Base-by-base conservation (phyloP, 2,113 vertebrate species). In the Leucosticte australis region DNA sequence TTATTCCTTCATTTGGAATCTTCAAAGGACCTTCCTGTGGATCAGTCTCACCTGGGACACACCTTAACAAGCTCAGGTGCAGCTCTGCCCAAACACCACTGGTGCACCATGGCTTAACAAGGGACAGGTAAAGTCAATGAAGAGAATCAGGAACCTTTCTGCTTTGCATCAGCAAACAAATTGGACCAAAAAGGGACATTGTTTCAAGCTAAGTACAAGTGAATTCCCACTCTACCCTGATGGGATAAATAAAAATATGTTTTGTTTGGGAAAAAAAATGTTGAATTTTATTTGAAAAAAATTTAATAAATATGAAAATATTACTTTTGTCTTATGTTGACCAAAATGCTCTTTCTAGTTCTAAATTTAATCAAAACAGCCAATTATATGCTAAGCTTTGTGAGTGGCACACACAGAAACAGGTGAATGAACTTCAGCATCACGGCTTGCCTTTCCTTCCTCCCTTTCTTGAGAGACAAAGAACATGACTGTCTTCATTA, bases 361-460 rank as follows among this genome's bases (percentile, higher is more conserved):
- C 42, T 92, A 50, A 68, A 86, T 81, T 63, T 63, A 83, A 87
- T 89, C 30, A 55, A 68, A 89, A 55, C 78, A 91, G 41, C 70
- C 56, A 87, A 33, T 92, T 84, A 62, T 75, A 11, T 67, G 19
- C 19, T 87, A 65, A 83, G 27, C 44, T 37, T 30, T 18, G 3
- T 89, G 83, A 78, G 19, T 70, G 86, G 82, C 68, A 89, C 12
- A 76, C 30, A 57, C 5, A 71, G 68, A 91, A 96, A 87, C 41
- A 89, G 44, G 62, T 76, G 73, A 87, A 69, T 89, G 74, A 93
- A 95, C 69, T 95, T 84, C 70, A 87, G 56, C 52, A 60, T 92
- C 35, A 53, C 3, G 2, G 26, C 87, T 79, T 89, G 70, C 57
- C 62, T 71, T 84, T 87, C 49, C 42, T 74, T 68, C 33, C 37